Percentiles rank a stretch among this genome's conserved stretches.
Evolutionary conservation across 2,888 invertebrate genomes (phyloP).

Genomic region (Drosophila emarginata): DNA sequence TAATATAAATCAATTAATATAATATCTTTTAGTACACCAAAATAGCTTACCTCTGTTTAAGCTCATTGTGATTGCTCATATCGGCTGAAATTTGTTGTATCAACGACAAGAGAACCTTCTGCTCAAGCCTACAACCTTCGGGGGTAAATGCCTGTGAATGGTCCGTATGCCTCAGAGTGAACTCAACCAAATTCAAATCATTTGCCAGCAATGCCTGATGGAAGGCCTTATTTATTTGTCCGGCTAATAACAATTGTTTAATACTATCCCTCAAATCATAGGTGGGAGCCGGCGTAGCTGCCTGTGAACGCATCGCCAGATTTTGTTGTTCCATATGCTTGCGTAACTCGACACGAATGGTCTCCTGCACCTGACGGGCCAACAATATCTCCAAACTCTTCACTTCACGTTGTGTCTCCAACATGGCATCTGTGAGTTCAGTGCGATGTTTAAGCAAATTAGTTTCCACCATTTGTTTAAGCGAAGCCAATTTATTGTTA

Average conservation of each 20-base stretch:
- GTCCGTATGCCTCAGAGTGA: constrained; percentile 92
- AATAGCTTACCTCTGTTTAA: constrained; percentile 88
- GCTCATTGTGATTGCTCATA: constrained; percentile 91
- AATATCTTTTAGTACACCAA: too few relatives aligned
- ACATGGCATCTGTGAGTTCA: constrained; percentile 78
- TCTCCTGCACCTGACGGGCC: constrained; percentile 79
- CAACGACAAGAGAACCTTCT: constrained; percentile 94
- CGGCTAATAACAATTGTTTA: constrained; percentile 86
- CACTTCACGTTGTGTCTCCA: constrained; percentile 80
- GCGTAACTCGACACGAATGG: constrained; percentile 80
- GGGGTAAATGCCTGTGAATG: constrained; percentile 90
- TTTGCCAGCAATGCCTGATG: constrained; percentile 94
- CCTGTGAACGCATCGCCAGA: constrained; percentile 86
- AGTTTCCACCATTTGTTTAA: constrained; percentile 79
- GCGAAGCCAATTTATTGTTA: constrained; percentile 73
- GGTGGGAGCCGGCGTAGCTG: constrained; percentile 89
- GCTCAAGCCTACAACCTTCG: constrained; percentile 87
- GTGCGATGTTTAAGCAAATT: constrained; percentile 76
- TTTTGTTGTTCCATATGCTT: constrained; percentile 85
- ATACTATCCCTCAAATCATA: constrained; percentile 87
- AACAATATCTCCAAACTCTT: constrained; percentile 79
- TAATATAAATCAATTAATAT: not conserved
- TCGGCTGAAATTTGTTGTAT: constrained; percentile 97
- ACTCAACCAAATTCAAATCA: constrained; percentile 93
- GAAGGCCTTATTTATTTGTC: constrained; percentile 93